Conservation (phyloP, 2,113 vertebrate species). For the Onychorhynchus coronatus region DNA sequence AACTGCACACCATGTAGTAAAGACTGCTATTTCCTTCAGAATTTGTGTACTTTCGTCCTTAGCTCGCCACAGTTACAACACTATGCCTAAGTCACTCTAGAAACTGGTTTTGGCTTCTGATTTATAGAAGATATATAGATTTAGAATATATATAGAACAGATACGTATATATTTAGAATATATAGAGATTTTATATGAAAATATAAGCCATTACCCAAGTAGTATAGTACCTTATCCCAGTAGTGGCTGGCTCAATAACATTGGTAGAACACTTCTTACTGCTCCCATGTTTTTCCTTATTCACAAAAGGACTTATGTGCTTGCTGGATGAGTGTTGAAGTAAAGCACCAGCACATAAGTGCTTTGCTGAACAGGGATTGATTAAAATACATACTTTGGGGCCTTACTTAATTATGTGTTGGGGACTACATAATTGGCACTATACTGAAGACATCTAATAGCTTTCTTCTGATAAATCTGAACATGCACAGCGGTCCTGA, state of each 20-base stretch:
- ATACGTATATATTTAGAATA: no score
- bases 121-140: no score
- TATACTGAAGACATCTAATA: background rate
- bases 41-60: background rate
- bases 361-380: conserved; percentile 14
- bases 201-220: background rate
- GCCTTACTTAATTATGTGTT: conserved; percentile 45
- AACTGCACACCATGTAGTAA: background rate
- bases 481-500: background rate
- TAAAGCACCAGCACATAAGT: background rate
- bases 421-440: background rate
- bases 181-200: background rate
- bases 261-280: background rate
- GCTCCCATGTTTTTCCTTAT: background rate
- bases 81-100: background rate
- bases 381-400: conserved; percentile 46
- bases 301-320: background rate
- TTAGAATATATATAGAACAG: no score
- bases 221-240: background rate
- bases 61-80: background rate
- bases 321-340: background rate
- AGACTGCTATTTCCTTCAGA: background rate
- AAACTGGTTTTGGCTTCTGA: background rate
- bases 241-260: background rate
- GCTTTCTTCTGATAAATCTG: conserved; percentile 6